A percentile compares a stretch with the other conserved stretches of the same genome.
Conservation (phyloP, 2,113 vertebrate species). For the Mastomys natalensis region DNA sequence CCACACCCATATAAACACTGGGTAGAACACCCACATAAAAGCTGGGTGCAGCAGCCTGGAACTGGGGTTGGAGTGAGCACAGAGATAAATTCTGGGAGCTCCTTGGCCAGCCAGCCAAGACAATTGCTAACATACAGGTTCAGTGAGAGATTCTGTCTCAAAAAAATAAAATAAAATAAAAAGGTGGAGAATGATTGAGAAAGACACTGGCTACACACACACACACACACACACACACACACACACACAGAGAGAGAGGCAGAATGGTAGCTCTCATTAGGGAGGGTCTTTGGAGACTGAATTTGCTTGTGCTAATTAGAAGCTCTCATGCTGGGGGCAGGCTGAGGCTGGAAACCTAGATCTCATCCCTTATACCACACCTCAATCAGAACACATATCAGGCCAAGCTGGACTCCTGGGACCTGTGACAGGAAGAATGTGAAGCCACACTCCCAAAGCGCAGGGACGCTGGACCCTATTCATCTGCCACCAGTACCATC, state of each 20-base stretch:
- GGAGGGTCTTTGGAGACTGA: background rate
- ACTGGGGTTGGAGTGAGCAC: background rate
- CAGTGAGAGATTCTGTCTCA: background rate
- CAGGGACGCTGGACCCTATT: background rate
- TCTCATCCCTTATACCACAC: accelerated
- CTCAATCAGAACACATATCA: background rate
- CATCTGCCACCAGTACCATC: accelerated
- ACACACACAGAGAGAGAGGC: too few relatives aligned
- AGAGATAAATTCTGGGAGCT: background rate
- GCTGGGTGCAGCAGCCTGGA: background rate
- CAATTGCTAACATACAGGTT: background rate
- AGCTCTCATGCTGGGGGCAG: accelerated
- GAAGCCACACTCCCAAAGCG: background rate
- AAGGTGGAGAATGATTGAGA: background rate
- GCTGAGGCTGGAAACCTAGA: background rate
- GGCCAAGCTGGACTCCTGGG: accelerated
- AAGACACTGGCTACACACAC: background rate
- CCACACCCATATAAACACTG: background rate
- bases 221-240: background rate
- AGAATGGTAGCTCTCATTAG: background rate
- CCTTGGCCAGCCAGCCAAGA: background rate
- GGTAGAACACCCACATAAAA: too few relatives aligned
- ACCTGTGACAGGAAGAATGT: background rate
- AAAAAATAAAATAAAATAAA: too few relatives aligned
- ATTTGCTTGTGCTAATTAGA: background rate